A percentile compares a stretch with the other conserved stretches of the same genome.
Evolutionary conservation across 1,140 invertebrate species (phyloP).

Genomic region (Trigoniulus corallinus): DNA sequence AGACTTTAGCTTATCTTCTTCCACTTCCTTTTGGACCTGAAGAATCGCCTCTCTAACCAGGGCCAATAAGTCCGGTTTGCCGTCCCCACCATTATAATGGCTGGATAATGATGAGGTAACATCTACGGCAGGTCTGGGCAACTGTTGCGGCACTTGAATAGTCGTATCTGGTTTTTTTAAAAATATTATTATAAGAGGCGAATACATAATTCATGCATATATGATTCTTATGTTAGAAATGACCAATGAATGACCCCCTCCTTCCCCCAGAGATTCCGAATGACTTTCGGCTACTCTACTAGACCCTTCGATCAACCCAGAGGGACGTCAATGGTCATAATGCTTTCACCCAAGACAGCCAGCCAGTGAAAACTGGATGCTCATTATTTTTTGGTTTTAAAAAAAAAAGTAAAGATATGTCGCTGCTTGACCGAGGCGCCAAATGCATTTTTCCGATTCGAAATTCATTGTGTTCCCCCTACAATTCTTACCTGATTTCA

Average conservation of each 20-base stretch:
- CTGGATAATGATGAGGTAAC: background rate
- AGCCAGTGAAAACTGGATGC: background rate
- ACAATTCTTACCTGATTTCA: conserved; percentile 39
- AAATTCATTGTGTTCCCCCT: conserved; percentile 17
- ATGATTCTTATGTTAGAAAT: too few relatives aligned
- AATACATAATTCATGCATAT: too few relatives aligned
- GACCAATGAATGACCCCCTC: too few relatives aligned
- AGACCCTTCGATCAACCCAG: background rate
- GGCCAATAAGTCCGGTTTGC: background rate
- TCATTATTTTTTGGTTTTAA: background rate
- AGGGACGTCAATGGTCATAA: too few relatives aligned
- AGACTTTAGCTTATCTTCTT: background rate
- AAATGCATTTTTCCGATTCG: conserved; percentile 14
- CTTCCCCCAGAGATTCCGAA: background rate
- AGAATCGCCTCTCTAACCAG: background rate
- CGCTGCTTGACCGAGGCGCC: background rate
- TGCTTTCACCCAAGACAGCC: background rate
- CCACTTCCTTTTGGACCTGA: conserved; percentile 1
- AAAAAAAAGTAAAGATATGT: background rate
- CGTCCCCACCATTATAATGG: background rate
- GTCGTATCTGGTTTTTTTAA: too few relatives aligned
- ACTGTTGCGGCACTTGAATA: background rate
- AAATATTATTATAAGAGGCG: too few relatives aligned
- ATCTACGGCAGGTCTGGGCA: background rate
- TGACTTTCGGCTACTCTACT: background rate